Evolutionary conservation across 2,113 vertebrate genomes (phyloP).

Genomic region (Psittacara wagleri): DNA sequence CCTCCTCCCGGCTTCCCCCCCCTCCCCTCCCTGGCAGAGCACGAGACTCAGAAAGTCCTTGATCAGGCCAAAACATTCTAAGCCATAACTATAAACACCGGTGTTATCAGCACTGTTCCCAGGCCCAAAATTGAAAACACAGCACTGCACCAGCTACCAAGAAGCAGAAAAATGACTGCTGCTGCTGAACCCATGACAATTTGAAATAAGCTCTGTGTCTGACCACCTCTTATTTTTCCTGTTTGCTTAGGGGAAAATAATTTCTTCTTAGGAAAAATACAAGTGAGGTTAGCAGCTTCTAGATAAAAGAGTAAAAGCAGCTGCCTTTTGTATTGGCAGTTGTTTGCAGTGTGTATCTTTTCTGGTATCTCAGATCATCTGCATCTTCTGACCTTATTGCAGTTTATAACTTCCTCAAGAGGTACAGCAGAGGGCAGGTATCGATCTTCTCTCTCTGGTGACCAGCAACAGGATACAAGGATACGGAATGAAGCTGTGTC

Average conservation of each 20-base stretch:
- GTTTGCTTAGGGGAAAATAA: neutral
- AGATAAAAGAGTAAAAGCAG: neutral
- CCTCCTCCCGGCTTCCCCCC: no score
- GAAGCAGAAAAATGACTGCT: no score
- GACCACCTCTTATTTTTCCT: neutral
- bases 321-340: neutral
- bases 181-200: no score
- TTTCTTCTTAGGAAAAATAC: neutral
- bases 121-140: no score
- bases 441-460: neutral
- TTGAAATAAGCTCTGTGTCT: neutral
- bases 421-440: accelerated
- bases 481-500: neutral
- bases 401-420: neutral
- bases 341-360: neutral
- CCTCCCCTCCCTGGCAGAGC: no score
- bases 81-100: no score
- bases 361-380: neutral
- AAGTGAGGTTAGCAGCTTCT: neutral
- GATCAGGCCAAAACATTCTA: no score
- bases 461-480: neutral
- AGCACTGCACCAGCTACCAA: no score
- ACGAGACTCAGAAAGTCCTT: no score
- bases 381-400: accelerated
- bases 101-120: no score